Evolutionary conservation across 2,113 vertebrate genomes (phyloP), one percentile per base, ranked within the genome.

Genomic region (Archilochus colubris): DNA sequence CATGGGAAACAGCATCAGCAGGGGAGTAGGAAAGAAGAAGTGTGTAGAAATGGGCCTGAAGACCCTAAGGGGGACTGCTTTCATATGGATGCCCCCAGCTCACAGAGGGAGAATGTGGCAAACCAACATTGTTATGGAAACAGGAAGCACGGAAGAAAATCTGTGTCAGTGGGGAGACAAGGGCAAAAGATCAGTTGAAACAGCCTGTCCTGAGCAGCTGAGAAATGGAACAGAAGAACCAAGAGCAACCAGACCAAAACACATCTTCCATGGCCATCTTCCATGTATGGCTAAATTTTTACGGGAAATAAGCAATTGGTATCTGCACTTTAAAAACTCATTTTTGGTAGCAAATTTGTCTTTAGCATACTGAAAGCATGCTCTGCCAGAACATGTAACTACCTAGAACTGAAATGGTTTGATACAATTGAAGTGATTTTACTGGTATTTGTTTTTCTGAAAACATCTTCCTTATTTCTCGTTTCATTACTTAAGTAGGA

Each of bases 1-100:
- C 1, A 0, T 0, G 0, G 21, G 33, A 82, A 30, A 80, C 1
- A 5, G 11, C 21, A 19, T 13, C 11, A 5, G 1, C n/a, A 18
- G 8, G 53, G 31, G 8, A 59, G 25, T 0, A 8, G 22, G 25
- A 62, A 66, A 12, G 23, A 61, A 72, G 7, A 46, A 38, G 2
- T 4, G 14, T 7, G 38, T 1, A 31, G 23, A 28, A 81, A 78
- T 9, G 36, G 15, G 40, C 50, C 44, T 40, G 28, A 58, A 82
- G 70, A 63, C 48, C 36, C 15, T 0, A 0, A 53, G 62, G 50
- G 25, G 66, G 10, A 27, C 31, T 55, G 43, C 24, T 51, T 55
- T 31, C 4, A 2, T 24, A 46, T 50, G 14, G 11, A 38, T 61
- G 38, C 46, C 22, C 33, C 55, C 90, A 63, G 23, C 40, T 54